Base-by-base conservation (phyloP, 2,888 invertebrate genomes). In the Tetropium fuscum region DNA sequence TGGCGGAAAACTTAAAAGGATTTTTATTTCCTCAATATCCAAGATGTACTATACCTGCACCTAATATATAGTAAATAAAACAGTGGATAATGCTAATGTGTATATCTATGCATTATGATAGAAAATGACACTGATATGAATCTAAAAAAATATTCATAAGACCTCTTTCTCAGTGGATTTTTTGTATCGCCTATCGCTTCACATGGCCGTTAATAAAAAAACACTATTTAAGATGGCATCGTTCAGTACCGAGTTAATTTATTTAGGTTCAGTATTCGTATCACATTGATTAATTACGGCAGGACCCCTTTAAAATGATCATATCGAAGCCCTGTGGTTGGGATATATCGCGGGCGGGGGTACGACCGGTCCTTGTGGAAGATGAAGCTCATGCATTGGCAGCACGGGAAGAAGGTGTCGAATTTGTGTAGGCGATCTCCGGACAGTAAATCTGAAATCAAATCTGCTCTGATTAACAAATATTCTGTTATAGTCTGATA, bases 281-380 rank as follows among this genome's bases (percentile, higher is more conserved):
- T 74, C 74, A 73, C 72, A 73, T 70, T 61, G 60, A 65, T 61
- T 56, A 58, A 59, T 30, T 44, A 63, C 51, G 63, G 63, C 64
- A 51, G 25, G 44, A 22, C 53, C 40, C 58, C 38, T 41, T 66
- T 51, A 56, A 63, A 56, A 53, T 58, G 56, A 64, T 81, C 80
- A 82, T 72, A 82, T 81, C 69, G 82, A 82, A 72, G 82, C 82
- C 71, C 82, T 77, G 68, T 82, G 82, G 72, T 80, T 81, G 54
- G 82, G 80, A 65, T 80, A 82, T 58, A 82, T 81, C n/a, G 81
- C 82, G 19, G 82, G 81, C 15, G 78, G 76, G 10, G 82, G 81
- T 64, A 78, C 61, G 43, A 78, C 63, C 47, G 78, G 76, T 44
- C 81, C 81, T 61, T 81, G 78, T 4, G 81, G 80, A 34, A 76